phyloP scores from a whole-genome alignment of 1,140 invertebrate genomes.

The Episyrphus balteatus region DNA sequence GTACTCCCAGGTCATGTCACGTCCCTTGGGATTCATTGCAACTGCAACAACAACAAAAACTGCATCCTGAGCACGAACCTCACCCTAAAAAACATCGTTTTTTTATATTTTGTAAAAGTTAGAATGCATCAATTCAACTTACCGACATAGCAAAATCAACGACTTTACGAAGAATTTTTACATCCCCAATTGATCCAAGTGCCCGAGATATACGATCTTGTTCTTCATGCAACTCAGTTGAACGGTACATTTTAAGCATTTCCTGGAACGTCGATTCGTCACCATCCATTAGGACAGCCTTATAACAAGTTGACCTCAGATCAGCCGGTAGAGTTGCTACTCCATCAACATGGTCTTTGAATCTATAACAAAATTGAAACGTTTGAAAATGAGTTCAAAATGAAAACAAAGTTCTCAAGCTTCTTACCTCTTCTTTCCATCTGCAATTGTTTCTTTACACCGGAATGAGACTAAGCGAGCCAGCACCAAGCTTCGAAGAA shows the following conservation, averaged over 20 bases:
- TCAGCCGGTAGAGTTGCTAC: conserved; percentile 68
- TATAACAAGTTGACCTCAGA: conserved; percentile 76
- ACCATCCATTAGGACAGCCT: conserved; percentile 63
- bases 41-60: conserved; percentile 80
- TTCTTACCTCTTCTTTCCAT: conserved; percentile 54
- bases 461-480: conserved; percentile 68
- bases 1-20: conserved; percentile 81
- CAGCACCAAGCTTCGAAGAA: conserved; percentile 75
- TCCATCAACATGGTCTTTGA: conserved; percentile 55
- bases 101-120: not conserved
- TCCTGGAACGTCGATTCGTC: conserved; percentile 59
- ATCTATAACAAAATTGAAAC: conserved; percentile 37
- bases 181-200: conserved; percentile 64
- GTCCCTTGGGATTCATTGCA: conserved; percentile 60
- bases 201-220: conserved; percentile 77
- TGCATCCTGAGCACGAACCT: conserved; percentile 84
- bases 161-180: conserved; percentile 60
- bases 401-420: not conserved
- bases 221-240: conserved; percentile 83
- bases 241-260: conserved; percentile 72
- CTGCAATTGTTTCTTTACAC: conserved; percentile 60
- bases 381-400: conserved; percentile 37
- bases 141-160: conserved; percentile 82
- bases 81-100: conserved; percentile 46
- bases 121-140: conserved; percentile 27